Percentiles rank a stretch among this genome's conserved stretches.
Evolutionary conservation across 2,113 vertebrate genomes (phyloP).

Genomic region (Macheiramphus alcinus): DNA sequence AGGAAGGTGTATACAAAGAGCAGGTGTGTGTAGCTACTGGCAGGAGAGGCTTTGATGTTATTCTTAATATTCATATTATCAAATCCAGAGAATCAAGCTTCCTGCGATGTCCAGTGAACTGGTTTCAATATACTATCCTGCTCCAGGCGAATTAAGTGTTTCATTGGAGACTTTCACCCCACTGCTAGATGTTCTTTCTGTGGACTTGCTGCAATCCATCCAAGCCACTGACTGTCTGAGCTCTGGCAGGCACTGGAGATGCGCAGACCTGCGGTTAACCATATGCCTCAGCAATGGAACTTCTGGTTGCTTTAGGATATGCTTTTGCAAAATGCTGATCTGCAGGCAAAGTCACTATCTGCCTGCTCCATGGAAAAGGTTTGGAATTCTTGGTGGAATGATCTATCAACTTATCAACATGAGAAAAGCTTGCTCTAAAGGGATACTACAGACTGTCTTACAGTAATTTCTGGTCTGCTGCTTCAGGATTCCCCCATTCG

Average conservation of each 20-base stretch:
- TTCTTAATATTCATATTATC: background rate
- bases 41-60: background rate
- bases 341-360: background rate
- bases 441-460: background rate
- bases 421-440: background rate
- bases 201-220: background rate
- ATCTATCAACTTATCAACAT: background rate
- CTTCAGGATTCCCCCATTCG: background rate
- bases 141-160: background rate
- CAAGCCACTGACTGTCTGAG: background rate
- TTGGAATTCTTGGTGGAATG: background rate
- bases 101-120: background rate
- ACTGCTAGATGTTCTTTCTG: background rate
- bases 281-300: background rate
- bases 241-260: background rate
- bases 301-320: background rate
- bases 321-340: background rate
- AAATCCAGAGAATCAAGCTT: background rate
- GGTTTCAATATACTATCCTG: background rate
- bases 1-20: background rate
- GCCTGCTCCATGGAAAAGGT: background rate
- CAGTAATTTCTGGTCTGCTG: background rate
- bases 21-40: background rate
- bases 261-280: background rate
- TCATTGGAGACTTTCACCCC: background rate